These are phyloP conservation scores for Callitettix versicolor DNA, from an alignment of 1,140 invertebrate species.

Conservation along the genomic window DNA sequence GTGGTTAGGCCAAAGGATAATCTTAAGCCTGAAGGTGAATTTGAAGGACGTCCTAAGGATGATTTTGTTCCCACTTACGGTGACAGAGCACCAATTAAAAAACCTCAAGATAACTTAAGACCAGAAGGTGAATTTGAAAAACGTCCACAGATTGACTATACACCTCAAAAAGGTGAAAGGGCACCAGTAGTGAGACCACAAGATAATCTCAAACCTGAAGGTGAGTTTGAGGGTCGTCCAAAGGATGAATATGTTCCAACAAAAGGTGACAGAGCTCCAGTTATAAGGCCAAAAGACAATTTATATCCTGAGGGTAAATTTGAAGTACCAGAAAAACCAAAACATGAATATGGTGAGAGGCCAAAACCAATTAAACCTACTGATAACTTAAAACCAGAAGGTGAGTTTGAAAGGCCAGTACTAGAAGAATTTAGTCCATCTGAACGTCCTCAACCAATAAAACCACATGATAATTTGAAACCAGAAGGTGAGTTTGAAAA, in stretches of 20 bases:
- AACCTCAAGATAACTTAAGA: conserved; percentile 43
- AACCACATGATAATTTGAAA: conserved; percentile 36
- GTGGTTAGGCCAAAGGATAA: conserved; percentile 24
- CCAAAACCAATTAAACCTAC: conserved; percentile 30
- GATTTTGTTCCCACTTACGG: conserved; percentile 27
- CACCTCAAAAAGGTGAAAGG: conserved; percentile 24
- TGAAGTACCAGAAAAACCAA: conserved; percentile 29
- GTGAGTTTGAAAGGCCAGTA: conserved; percentile 37
- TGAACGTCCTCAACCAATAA: conserved; percentile 39
- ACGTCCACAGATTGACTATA: conserved; percentile 28
- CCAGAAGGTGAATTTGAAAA: conserved; percentile 43
- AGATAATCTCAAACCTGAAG: conserved; percentile 31
- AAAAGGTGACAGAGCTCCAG: conserved; percentile 32
- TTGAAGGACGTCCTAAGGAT: conserved; percentile 27
- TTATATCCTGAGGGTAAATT: conserved; percentile 31
- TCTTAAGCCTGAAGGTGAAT: conserved; percentile 36
- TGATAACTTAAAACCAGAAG: conserved; percentile 40
- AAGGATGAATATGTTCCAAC: conserved; percentile 13
- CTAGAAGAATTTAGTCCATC: conserved; percentile 33
- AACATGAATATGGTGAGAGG: conserved; percentile 32
- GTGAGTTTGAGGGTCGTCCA: conserved; percentile 34
- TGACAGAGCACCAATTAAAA: conserved; percentile 28
- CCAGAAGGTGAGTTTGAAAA: conserved; percentile 42
- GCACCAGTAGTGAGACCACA: conserved; percentile 31
- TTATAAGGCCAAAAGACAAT: conserved; percentile 38